Evolutionary conservation across 2,888 invertebrate species (phyloP).

Genomic region (Aleiodes testaceus): DNA sequence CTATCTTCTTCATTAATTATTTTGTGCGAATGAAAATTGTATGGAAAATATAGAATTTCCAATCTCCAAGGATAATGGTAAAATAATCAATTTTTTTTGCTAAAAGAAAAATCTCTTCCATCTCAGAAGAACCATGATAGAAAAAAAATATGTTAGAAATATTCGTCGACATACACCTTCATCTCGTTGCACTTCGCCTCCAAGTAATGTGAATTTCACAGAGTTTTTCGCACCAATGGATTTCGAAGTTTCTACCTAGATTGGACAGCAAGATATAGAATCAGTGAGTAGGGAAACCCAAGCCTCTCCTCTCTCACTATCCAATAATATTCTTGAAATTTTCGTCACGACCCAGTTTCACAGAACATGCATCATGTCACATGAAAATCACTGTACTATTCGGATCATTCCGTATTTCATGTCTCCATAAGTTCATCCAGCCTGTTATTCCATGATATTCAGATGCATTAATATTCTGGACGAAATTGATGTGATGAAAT

Average conservation of each 20-base stretch:
- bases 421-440: slow-evolving; percentile 7
- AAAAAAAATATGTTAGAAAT: not conserved
- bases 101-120: too few species aligned
- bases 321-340: slow-evolving; percentile 21
- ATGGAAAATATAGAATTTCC: too few species aligned
- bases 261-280: slow-evolving; percentile 28
- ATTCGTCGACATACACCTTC: slow-evolving; percentile 10
- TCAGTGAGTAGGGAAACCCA: slow-evolving; percentile 1
- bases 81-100: too few species aligned
- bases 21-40: too few species aligned
- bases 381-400: slow-evolving; percentile 3
- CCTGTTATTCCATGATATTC: not conserved
- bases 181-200: slow-evolving; percentile 16
- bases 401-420: not conserved
- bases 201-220: slow-evolving; percentile 24
- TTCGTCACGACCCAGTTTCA: slow-evolving; percentile 20
- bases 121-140: not conserved
- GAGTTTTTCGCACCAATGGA: slow-evolving; percentile 23
- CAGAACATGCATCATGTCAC: not conserved
- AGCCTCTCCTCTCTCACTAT: not conserved
- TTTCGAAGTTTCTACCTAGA: slow-evolving; percentile 22
- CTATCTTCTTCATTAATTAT: too few species aligned
- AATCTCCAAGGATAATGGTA: too few species aligned
- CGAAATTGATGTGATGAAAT: not conserved
- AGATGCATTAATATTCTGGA: not conserved